Conservation (phyloP, 2,113 vertebrate genomes). For the Limanda limanda region DNA sequence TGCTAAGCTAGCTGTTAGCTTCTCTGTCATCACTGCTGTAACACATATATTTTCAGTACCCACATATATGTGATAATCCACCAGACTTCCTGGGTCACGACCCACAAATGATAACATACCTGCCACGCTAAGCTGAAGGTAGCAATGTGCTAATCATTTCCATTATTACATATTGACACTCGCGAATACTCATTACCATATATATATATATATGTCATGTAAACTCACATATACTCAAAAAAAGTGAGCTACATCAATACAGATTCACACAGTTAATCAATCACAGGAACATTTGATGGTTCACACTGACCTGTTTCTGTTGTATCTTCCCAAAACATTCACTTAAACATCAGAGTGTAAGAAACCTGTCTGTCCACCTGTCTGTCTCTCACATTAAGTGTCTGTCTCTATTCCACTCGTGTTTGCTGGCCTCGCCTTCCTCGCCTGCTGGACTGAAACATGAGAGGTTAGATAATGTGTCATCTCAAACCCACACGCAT, state of each 20-base stretch:
- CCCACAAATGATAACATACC: too few relatives aligned
- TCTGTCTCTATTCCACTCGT: slow-evolving; percentile 6
- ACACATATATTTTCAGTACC: too few relatives aligned
- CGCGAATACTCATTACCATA: too few relatives aligned
- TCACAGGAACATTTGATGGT: neutral
- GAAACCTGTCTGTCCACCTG: neutral
- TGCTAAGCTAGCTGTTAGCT: neutral
- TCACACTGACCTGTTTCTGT: slow-evolving; percentile 42
- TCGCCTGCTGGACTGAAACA: slow-evolving; percentile 52
- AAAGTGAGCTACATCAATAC: neutral
- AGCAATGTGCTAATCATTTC: too few relatives aligned
- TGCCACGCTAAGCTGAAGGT: too few relatives aligned
- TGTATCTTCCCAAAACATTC: slow-evolving; percentile 26
- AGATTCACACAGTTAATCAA: neutral
- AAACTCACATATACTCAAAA: too few relatives aligned
- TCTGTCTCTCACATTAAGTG: neutral
- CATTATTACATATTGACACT: too few relatives aligned
- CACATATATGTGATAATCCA: too few relatives aligned
- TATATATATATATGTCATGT: too few relatives aligned
- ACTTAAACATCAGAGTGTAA: slow-evolving; percentile 9
- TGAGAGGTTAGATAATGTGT: slow-evolving; percentile 67
- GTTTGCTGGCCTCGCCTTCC: slow-evolving; percentile 37
- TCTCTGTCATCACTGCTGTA: neutral
- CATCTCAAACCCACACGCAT: slow-evolving; percentile 22
- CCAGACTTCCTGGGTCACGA: too few relatives aligned